phyloP scores from a whole-genome alignment of 2,113 vertebrate genomes.

The Chloroceryle aenea region DNA sequence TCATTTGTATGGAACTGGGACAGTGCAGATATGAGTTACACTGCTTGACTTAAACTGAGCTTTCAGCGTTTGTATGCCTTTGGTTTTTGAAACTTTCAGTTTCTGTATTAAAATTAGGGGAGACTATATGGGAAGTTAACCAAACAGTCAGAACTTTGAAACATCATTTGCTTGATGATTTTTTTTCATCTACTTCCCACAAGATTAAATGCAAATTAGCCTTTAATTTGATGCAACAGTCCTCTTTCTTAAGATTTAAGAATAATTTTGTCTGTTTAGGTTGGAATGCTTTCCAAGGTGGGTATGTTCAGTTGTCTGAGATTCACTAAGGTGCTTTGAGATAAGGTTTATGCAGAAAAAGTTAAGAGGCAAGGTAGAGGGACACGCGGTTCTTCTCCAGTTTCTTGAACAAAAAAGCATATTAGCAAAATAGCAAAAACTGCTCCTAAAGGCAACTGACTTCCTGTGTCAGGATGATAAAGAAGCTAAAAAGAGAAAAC shows the following conservation, averaged over 20 bases:
- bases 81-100: background rate
- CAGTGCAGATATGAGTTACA: background rate
- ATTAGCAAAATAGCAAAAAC: constrained; percentile 2
- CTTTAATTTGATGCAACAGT: background rate
- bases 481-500: constrained; percentile 69
- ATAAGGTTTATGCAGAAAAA: background rate
- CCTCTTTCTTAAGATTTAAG: background rate
- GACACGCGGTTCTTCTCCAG: background rate
- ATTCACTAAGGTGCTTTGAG: background rate
- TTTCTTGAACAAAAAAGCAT: background rate
- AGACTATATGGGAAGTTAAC: background rate
- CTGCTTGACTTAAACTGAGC: background rate
- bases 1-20: background rate
- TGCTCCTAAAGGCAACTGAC: constrained; percentile 9
- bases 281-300: background rate
- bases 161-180: rapidly evolving
- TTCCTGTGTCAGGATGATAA: constrained; percentile 65
- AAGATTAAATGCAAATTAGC: background rate
- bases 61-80: background rate
- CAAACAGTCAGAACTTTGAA: background rate
- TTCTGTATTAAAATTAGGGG: background rate
- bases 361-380: background rate
- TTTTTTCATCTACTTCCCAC: background rate
- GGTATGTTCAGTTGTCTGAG: background rate
- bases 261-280: background rate